Evolutionary conservation across 2,888 invertebrate genomes (phyloP).

Genomic region (Leptopterna dolabrata): DNA sequence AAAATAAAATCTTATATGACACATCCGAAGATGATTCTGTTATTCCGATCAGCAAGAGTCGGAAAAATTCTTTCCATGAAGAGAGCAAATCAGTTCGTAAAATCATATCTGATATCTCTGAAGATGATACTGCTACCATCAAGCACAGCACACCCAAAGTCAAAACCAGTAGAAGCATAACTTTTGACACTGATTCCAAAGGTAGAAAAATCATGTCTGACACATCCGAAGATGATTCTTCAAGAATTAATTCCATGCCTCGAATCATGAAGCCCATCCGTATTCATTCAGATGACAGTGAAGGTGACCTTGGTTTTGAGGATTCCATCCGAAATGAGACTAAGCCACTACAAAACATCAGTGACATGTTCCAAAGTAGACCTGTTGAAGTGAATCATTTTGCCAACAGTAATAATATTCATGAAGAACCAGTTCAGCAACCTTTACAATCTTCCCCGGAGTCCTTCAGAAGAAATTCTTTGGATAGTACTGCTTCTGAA

Average conservation of each 20-base stretch:
- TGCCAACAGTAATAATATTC: slow-evolving; percentile 56
- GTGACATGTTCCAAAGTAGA: slow-evolving; percentile 59
- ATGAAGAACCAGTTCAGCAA: slow-evolving; percentile 57
- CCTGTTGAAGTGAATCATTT: slow-evolving; percentile 61
- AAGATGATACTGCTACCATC: slow-evolving; percentile 70
- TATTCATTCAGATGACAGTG: slow-evolving; percentile 69
- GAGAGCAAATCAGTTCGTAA: slow-evolving; percentile 57
- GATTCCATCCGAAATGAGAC: slow-evolving; percentile 65
- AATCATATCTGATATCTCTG: slow-evolving; percentile 83
- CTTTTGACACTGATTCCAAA: slow-evolving; percentile 59
- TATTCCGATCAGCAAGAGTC: slow-evolving; percentile 34
- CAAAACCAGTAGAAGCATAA: slow-evolving; percentile 57
- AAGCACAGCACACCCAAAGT: slow-evolving; percentile 58
- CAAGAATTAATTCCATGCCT: slow-evolving; percentile 56
- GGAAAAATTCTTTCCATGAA: slow-evolving; percentile 43
- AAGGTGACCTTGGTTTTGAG: slow-evolving; percentile 70
- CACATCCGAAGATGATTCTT: slow-evolving; percentile 62
- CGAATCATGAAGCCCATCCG: slow-evolving; percentile 61
- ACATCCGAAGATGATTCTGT: slow-evolving; percentile 76
- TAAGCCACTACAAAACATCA: slow-evolving; percentile 52
- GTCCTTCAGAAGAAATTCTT: slow-evolving; percentile 60
- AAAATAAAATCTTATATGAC: slow-evolving; percentile 76
- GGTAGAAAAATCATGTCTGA: slow-evolving; percentile 62
- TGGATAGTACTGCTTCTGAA: slow-evolving; percentile 58
- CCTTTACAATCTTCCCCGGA: slow-evolving; percentile 59